A percentile compares a stretch with the other conserved stretches of the same genome.
phyloP scores from a whole-genome alignment of 2,797 vertebrate species.

The Mastacembelus armatus region DNA sequence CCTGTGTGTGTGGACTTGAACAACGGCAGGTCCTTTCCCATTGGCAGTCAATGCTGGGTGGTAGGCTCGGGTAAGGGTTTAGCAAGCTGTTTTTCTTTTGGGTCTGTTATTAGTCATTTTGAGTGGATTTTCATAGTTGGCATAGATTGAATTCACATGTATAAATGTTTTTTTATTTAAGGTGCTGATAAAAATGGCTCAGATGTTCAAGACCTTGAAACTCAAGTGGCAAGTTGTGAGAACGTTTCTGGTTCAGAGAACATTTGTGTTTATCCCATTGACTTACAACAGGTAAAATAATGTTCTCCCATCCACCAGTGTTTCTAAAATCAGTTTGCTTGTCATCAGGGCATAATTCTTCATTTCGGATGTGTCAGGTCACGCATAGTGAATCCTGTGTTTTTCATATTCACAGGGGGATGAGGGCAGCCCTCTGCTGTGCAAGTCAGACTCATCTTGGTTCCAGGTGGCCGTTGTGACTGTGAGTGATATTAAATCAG shows the following conservation, averaged over 20 bases:
- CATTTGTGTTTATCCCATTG: conserved; percentile 64
- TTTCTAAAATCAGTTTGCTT: not conserved
- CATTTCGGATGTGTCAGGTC: not conserved
- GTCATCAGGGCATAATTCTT: not conserved
- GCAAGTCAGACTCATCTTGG: conserved; percentile 60
- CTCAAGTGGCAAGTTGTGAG: conserved; percentile 55
- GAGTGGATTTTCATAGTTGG: not conserved
- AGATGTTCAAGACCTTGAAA: conserved; percentile 51
- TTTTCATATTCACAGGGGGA: conserved; percentile 38
- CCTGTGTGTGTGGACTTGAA: conserved; percentile 64
- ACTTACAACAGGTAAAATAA: conserved; percentile 59
- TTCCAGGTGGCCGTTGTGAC: conserved; percentile 55
- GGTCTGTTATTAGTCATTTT: not conserved
- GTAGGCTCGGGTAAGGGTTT: conserved; percentile 47
- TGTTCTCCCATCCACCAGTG: not conserved
- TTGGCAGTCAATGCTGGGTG: conserved; percentile 69
- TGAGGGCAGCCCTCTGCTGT: conserved; percentile 60
- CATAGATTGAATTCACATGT: not conserved
- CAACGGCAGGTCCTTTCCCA: conserved; percentile 26
- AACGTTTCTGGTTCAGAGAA: conserved; percentile 38
- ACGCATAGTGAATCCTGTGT: not conserved
- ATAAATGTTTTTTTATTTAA: conserved; percentile 5
- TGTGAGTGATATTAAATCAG: conserved; percentile 16
- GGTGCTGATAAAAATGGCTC: conserved; percentile 2
- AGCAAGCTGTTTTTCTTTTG: conserved; percentile 20